Percentiles rank a stretch among this genome's conserved stretches.
Conservation (phyloP, 2,113 vertebrate genomes). For the Atractosteus spatula region DNA sequence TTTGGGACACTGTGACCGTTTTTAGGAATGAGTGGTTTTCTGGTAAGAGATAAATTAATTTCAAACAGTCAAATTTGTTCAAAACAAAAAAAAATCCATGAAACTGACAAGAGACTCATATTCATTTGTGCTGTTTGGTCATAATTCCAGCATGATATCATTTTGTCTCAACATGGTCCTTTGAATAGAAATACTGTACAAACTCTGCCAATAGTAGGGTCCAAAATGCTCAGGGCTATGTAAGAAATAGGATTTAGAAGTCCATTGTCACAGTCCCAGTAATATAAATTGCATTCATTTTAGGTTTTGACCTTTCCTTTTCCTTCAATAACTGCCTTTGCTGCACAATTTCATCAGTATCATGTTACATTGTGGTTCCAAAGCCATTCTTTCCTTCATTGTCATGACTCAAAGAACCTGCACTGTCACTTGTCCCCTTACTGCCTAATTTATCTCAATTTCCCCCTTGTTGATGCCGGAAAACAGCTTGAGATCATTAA, state of each 20-base stretch:
- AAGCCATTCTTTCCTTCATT: not conserved
- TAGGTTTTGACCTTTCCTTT: not conserved
- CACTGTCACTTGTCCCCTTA: not conserved
- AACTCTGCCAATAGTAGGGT: not conserved
- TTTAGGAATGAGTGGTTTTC: too few species aligned
- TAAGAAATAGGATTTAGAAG: not conserved
- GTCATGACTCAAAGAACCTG: not conserved
- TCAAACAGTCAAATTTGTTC: too few species aligned
- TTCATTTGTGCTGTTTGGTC: too few species aligned
- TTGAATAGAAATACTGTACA: not conserved
- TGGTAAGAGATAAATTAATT: too few species aligned
- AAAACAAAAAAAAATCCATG: too few species aligned
- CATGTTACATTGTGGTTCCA: not conserved
- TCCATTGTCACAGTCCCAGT: not conserved
- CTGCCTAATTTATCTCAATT: not conserved
- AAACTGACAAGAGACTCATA: too few species aligned
- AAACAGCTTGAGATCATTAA: not conserved
- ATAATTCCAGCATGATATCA: not conserved
- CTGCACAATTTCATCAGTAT: too few species aligned
- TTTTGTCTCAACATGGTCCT: not conserved
- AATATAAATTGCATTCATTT: conserved; percentile 7
- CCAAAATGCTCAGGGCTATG: not conserved
- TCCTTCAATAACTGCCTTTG: not conserved
- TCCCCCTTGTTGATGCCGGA: not conserved
- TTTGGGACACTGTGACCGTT: too few species aligned